These are phyloP conservation scores for Trematomus loennbergii DNA, from an alignment of 2,113 vertebrate species.

Conservation along the genomic window DNA sequence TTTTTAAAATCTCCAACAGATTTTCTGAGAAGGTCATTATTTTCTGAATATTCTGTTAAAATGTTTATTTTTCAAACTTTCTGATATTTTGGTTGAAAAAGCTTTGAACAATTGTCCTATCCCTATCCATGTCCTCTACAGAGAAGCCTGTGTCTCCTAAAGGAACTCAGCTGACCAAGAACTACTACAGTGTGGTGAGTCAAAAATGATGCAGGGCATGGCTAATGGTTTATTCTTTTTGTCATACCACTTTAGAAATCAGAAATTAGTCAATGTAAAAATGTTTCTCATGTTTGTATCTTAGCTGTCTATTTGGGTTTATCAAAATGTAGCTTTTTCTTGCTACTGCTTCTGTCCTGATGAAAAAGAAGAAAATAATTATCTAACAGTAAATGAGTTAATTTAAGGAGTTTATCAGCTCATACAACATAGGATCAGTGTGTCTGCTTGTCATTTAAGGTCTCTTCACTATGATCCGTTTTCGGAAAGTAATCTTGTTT, in stretches of 20 bases:
- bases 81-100: background rate
- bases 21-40: background rate
- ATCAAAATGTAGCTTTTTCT: background rate
- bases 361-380: background rate
- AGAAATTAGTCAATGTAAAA: background rate
- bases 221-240: background rate
- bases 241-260: background rate
- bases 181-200: constrained; percentile 97
- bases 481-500: background rate
- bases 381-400: background rate
- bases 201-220: background rate
- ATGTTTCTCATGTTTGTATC: background rate
- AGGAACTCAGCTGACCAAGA: constrained; percentile 93
- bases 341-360: background rate
- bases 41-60: background rate
- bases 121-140: constrained; percentile 64
- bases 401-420: background rate
- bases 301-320: background rate
- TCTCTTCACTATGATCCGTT: background rate
- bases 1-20: background rate
- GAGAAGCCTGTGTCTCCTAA: constrained; percentile 96
- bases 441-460: background rate
- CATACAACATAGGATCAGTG: background rate
- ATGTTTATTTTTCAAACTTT: background rate
- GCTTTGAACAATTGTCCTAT: background rate